A percentile compares a stretch with the other conserved stretches of the same genome.
Evolutionary conservation across 2,888 invertebrate species (phyloP).

Genomic region (Drosophila kokeensis): DNA sequence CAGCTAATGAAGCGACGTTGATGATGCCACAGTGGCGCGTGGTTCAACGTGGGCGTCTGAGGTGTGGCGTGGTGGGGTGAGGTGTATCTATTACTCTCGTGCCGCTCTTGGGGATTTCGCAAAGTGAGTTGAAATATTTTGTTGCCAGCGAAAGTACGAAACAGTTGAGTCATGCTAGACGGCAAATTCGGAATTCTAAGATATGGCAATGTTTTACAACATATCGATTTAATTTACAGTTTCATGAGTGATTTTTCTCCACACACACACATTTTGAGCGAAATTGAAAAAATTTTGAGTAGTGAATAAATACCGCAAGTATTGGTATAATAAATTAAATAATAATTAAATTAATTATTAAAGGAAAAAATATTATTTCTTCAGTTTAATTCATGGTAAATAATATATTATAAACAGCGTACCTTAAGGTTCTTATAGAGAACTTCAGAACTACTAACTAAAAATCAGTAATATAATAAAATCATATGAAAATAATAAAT

Average conservation of each 20-base stretch:
- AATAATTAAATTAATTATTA: no score
- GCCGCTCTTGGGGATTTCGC: conserved; percentile 10
- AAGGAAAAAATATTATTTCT: no score
- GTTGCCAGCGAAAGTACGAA: conserved; percentile 22
- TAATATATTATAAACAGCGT: not conserved
- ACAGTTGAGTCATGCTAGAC: conserved; percentile 12
- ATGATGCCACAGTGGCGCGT: conserved; percentile 57
- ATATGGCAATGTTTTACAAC: not conserved
- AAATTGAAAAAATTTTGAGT: not conserved
- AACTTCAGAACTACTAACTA: not conserved
- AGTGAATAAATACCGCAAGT: no score
- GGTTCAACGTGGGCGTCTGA: conserved; percentile 1
- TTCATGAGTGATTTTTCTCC: not conserved
- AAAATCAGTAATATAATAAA: not conserved
- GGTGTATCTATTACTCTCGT: not conserved
- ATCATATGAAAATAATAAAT: not conserved
- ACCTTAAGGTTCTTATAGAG: not conserved
- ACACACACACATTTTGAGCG: not conserved
- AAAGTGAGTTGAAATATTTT: conserved; percentile 28
- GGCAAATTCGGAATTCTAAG: not conserved
- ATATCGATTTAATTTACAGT: not conserved
- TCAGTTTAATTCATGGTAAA: not conserved
- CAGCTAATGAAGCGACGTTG: conserved; percentile 73
- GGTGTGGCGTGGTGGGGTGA: no score
- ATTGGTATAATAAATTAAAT: no score